Conservation (phyloP, 2,113 vertebrate genomes). For the Genyomyrus donnyi region DNA sequence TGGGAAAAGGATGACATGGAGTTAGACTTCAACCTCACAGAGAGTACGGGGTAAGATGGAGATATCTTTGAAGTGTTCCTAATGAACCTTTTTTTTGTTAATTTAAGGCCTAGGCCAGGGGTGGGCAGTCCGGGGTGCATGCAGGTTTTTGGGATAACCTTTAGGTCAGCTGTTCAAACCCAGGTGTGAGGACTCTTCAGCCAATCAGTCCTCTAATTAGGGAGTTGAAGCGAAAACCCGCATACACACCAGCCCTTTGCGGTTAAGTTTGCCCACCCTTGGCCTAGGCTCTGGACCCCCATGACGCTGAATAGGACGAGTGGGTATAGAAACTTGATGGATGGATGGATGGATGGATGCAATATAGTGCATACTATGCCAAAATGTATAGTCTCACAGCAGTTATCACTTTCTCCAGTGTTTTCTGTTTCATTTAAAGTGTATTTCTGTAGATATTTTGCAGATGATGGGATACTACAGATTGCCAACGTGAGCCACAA, state of each 20-base stretch:
- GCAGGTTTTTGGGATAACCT: too few relatives aligned
- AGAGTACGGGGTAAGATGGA: constrained; percentile 63
- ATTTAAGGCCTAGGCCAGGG: background rate
- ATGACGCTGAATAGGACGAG: background rate
- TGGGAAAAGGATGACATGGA: constrained; percentile 77
- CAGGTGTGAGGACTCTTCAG: too few relatives aligned
- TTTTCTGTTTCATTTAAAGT: background rate
- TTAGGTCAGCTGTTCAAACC: too few relatives aligned
- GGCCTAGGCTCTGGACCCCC: background rate
- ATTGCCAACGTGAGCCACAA: constrained; percentile 69
- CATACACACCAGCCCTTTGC: too few relatives aligned
- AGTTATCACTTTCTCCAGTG: background rate
- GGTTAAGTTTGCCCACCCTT: too few relatives aligned
- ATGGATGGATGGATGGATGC: background rate
- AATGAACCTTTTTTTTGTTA: background rate
- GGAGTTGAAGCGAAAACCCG: too few relatives aligned
- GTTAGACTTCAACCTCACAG: constrained; percentile 65
- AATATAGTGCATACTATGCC: background rate
- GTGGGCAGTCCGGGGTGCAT: too few relatives aligned
- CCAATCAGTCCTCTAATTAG: too few relatives aligned
- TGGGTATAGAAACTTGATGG: background rate
- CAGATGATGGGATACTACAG: constrained; percentile 70
- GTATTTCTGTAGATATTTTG: constrained; percentile 52
- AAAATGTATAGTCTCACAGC: background rate
- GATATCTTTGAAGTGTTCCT: background rate